Percentiles rank a stretch among this genome's conserved stretches.
Conservation (phyloP, 2,888 invertebrate genomes). For the Cataglyphis altisquamis region DNA sequence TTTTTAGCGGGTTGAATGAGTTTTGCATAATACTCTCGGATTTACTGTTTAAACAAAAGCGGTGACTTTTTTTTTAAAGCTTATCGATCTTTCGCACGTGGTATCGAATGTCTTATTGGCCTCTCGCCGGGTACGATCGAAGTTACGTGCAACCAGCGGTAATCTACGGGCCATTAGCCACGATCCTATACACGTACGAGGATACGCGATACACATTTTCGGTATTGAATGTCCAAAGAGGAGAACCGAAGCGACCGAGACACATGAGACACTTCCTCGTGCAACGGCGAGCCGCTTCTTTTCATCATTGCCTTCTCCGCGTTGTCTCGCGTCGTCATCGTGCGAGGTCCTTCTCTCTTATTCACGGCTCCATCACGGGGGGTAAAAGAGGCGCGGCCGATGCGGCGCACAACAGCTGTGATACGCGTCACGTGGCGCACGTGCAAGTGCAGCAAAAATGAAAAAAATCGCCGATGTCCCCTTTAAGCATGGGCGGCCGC, state of each 20-base stretch:
- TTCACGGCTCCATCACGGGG: neutral
- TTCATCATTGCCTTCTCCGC: conserved; percentile 63
- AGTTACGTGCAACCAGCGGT: conserved; percentile 75
- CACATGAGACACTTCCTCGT: conserved; percentile 82
- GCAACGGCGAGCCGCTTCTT: conserved; percentile 70
- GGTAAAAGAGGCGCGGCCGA: conserved; percentile 35
- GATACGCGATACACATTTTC: conserved; percentile 82
- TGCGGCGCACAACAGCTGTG: conserved; percentile 72
- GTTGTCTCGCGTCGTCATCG: conserved; percentile 42
- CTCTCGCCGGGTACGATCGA: conserved; percentile 61
- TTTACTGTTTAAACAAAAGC: conserved; percentile 49
- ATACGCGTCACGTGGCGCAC: conserved; percentile 74
- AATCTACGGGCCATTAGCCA: conserved; percentile 84
- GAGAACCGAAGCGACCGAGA: conserved; percentile 75
- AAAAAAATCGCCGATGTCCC: conserved; percentile 36
- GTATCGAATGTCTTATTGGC: conserved; percentile 68
- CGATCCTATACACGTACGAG: conserved; percentile 75
- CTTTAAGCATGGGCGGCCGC: conserved; percentile 4
- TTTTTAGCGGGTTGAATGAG: neutral
- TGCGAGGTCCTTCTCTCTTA: conserved; percentile 38
- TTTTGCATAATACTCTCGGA: conserved; percentile 2
- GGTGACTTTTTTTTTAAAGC: neutral
- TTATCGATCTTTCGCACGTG: conserved; percentile 61
- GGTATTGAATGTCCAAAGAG: conserved; percentile 82
- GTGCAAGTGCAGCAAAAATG: conserved; percentile 68